Evolutionary conservation across 2,797 vertebrate genomes (phyloP).

Genomic region (Arctocebus calabarensis): DNA sequence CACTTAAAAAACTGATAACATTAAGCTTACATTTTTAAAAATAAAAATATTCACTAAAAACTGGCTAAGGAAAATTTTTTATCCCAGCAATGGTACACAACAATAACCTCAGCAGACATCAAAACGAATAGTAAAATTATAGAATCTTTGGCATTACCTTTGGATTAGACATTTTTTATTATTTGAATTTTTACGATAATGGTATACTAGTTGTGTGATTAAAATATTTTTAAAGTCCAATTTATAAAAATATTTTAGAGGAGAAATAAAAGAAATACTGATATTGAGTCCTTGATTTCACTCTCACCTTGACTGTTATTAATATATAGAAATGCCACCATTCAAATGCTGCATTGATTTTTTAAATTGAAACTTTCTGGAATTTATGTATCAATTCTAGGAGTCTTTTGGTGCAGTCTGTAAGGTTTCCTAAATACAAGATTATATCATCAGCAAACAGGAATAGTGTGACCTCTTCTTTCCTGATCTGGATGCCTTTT

Average conservation of each 20-base stretch:
- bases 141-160: background rate
- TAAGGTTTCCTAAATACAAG: no score
- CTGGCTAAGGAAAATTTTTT: background rate
- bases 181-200: background rate
- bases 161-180: background rate
- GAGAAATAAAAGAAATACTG: constrained; percentile 17
- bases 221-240: background rate
- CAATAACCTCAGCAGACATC: background rate
- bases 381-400: no score
- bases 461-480: no score
- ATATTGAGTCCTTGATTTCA: background rate
- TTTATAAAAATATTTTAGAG: background rate
- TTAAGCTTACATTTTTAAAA: background rate
- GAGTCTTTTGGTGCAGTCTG: no score
- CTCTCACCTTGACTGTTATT: no score
- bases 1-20: background rate
- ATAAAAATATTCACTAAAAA: background rate
- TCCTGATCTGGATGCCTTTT: no score
- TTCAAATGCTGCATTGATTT: no score
- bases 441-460: no score
- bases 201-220: background rate
- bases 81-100: background rate
- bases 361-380: no score
- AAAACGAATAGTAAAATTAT: background rate
- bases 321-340: no score